These are phyloP conservation scores for Sebastes steindachneri DNA, from an alignment of 2,797 vertebrate species.

Conservation along the genomic window DNA sequence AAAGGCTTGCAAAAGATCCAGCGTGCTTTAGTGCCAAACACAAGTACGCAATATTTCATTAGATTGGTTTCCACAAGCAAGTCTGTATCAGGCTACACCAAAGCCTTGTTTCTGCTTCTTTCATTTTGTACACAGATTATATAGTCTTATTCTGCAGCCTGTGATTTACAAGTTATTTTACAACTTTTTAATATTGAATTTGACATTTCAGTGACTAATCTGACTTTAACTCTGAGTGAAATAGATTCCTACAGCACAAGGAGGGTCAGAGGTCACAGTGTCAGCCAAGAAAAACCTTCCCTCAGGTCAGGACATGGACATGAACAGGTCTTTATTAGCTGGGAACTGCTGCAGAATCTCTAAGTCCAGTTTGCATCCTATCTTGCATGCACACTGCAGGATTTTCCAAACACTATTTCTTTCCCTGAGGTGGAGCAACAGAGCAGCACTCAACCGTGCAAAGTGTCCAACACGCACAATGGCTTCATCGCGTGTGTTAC, in stretches of 20 bases:
- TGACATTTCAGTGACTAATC: neutral
- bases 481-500: slow-evolving; percentile 8
- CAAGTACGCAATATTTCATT: neutral
- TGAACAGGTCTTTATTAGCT: neutral
- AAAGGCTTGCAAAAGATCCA: neutral
- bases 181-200: neutral
- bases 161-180: neutral
- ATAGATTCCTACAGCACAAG: neutral
- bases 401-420: slow-evolving; percentile 5
- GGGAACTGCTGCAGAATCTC: neutral
- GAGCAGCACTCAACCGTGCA: slow-evolving; percentile 39
- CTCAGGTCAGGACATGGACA: neutral
- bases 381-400: slow-evolving; percentile 17
- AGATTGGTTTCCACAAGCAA: neutral
- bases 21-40: neutral
- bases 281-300: neutral
- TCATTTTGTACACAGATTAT: neutral
- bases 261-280: slow-evolving; percentile 19
- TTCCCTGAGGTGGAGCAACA: slow-evolving; percentile 41
- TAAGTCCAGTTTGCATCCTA: neutral
- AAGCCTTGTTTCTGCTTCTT: neutral
- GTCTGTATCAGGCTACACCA: neutral
- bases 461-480: slow-evolving; percentile 43
- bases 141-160: neutral
- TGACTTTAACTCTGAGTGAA: neutral